These are phyloP conservation scores for Papilio polytes DNA, from an alignment of 1,140 invertebrate genomes.

Conservation along the genomic window DNA sequence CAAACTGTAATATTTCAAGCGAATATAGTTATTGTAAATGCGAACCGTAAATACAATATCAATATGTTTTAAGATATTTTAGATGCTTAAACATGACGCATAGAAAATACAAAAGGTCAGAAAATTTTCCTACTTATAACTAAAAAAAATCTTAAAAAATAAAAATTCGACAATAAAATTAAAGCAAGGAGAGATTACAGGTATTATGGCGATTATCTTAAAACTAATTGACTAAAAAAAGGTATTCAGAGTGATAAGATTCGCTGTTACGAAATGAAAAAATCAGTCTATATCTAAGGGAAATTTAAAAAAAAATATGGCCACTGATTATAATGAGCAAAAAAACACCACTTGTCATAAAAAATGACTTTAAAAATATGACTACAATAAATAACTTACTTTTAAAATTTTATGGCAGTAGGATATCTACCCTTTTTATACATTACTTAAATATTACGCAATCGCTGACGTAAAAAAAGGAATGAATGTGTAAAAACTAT, in stretches of 20 bases:
- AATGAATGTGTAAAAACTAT: neutral
- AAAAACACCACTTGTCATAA: slow-evolving; percentile 11
- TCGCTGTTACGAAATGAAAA: neutral
- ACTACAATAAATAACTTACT: slow-evolving; percentile 45
- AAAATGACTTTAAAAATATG: slow-evolving; percentile 38
- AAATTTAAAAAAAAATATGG: slow-evolving; percentile 12
- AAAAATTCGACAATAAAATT: slow-evolving; percentile 23
- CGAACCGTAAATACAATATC: slow-evolving; percentile 14
- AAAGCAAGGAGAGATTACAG: slow-evolving; percentile 38
- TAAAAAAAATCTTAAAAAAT: slow-evolving; percentile 14
- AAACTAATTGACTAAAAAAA: slow-evolving; percentile 34
- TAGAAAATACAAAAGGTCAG: slow-evolving; percentile 10
- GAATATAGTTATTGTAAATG: slow-evolving; percentile 29
- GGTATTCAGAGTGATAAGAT: slow-evolving; percentile 13
- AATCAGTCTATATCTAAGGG: slow-evolving; percentile 36
- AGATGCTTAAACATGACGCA: slow-evolving; percentile 8
- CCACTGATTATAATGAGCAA: slow-evolving; percentile 36
- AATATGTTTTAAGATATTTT: slow-evolving; percentile 2
- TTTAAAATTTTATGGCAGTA: slow-evolving; percentile 43
- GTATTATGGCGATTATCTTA: slow-evolving; percentile 35
- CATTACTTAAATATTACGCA: slow-evolving; percentile 1
- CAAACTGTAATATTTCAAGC: slow-evolving; percentile 27
- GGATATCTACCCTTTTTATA: slow-evolving; percentile 12
- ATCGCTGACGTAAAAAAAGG: neutral
- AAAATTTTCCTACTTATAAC: slow-evolving; percentile 38